Evolutionary conservation across 2,113 vertebrate genomes (phyloP).

Genomic region (Eidolon helvum): DNA sequence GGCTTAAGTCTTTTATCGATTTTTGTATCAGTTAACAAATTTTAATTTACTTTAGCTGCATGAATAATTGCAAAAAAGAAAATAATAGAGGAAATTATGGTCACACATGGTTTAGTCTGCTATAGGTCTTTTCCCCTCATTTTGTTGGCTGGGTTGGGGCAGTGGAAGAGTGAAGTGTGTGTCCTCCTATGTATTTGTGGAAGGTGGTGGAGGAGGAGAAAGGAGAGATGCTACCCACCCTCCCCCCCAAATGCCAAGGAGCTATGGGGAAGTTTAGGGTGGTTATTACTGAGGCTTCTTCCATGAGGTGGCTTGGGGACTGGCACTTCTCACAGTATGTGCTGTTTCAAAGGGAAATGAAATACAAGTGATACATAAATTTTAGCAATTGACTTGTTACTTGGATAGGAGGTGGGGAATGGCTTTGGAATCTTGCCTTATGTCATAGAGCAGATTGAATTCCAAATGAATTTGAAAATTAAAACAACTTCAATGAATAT

Average conservation of each 20-base stretch:
- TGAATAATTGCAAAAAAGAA: background rate
- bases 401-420: background rate
- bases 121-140: background rate
- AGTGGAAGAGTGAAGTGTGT: background rate
- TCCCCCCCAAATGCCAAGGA: rapidly evolving
- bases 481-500: background rate
- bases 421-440: background rate
- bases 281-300: background rate
- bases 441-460: background rate
- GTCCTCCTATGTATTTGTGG: background rate
- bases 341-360: background rate
- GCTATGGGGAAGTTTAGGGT: background rate
- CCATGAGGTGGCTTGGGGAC: background rate
- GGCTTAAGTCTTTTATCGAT: background rate
- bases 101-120: background rate
- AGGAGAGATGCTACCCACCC: background rate
- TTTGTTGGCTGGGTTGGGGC: background rate
- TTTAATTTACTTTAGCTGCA: background rate
- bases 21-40: background rate
- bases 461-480: background rate
- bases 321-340: background rate
- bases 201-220: background rate
- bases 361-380: background rate
- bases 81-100: background rate
- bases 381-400: background rate